Base-by-base conservation (phyloP, 2,113 vertebrate species). In the Pycnonotus jocosus region DNA sequence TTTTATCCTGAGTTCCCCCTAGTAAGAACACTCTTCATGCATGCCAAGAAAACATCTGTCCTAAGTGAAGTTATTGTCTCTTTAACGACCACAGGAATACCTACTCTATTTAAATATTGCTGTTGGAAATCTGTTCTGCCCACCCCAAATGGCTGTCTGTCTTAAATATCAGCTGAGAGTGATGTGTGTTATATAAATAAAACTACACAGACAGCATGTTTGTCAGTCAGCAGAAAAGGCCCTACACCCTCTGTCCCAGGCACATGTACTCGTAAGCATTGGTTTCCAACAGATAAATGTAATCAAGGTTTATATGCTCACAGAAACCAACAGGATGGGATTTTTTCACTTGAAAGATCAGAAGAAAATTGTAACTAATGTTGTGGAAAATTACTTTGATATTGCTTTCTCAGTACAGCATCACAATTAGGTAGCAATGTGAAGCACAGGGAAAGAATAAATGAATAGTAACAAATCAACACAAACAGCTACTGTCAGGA, bases 381-480 rank as follows among this genome's bases (percentile, higher is more conserved):
- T 98, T 98, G 98, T 98, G 97, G 98, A 99, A 98, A 98, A 98
- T 98, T 98, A 98, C 98, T 98, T 98, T 98, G 98, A 98, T 98
- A 98, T 98, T 98, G 97, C 98, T 98, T 98, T 98, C 97, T 98
- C 96, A 95, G 96, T 98, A 98, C 98, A 97, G 98, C 97, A 98
- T 99, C 98, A 98, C 98, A 98, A 98, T 98, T 98, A 98, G 98
- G 98, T 97, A 96, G 97, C 96, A 81, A 93, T 94, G 97, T 97
- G 97, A 95, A 93, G 97, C 96, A 97, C 95, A 72, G 96, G 95
- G 96, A 97, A 97, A 94, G 98, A 97, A 96, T 97, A 97, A 97
- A 98, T 97, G 98, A 97, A 98, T 97, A 95, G 98, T 98, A 98
- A 98, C 98, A 98, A 98, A 98, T 98, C 98, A 98, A 98, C 98